These are phyloP conservation scores for Aphelenchoides besseyi DNA, from an alignment of 1,140 invertebrate species.

Conservation along the genomic window DNA sequence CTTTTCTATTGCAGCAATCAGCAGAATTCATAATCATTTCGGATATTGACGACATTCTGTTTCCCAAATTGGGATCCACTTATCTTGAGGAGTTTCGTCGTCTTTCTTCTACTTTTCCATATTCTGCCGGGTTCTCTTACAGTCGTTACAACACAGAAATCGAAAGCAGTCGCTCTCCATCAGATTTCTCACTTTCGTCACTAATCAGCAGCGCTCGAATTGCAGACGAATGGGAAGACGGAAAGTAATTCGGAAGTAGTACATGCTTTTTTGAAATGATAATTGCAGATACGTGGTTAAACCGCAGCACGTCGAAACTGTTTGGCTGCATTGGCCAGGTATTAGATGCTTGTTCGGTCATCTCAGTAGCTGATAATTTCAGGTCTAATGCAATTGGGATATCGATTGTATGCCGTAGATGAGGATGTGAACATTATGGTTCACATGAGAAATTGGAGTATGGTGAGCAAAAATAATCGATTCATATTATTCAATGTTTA, in stretches of 20 bases:
- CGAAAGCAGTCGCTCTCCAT: constrained; percentile 32
- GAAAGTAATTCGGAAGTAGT: constrained; percentile 30
- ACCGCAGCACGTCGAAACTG: constrained; percentile 36
- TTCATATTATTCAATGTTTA: no score
- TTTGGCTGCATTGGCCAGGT: constrained; percentile 45
- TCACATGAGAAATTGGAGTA: constrained; percentile 50
- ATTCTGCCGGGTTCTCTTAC: constrained; percentile 47
- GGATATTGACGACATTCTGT: constrained; percentile 52
- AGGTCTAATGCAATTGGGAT: constrained; percentile 11
- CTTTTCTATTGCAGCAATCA: constrained; percentile 46
- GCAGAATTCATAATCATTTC: constrained; percentile 52
- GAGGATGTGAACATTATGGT: constrained; percentile 47
- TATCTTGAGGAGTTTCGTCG: constrained; percentile 48
- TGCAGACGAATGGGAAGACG: constrained; percentile 48
- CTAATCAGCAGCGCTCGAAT: constrained; percentile 37
- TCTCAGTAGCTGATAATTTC: neutral
- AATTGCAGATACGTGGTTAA: constrained; percentile 35
- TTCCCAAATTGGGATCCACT: constrained; percentile 42
- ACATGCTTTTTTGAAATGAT: neutral
- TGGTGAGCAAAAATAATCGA: no score
- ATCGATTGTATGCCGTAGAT: constrained; percentile 43
- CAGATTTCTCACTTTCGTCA: constrained; percentile 18
- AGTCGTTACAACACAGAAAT: constrained; percentile 47
- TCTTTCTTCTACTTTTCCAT: constrained; percentile 30
- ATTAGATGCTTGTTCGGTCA: constrained; percentile 12